A percentile compares a stretch with the other conserved stretches of the same genome.
These are phyloP conservation scores for Hydropsyche tenuis DNA, from an alignment of 1,140 invertebrate genomes.

Conservation along the genomic window DNA sequence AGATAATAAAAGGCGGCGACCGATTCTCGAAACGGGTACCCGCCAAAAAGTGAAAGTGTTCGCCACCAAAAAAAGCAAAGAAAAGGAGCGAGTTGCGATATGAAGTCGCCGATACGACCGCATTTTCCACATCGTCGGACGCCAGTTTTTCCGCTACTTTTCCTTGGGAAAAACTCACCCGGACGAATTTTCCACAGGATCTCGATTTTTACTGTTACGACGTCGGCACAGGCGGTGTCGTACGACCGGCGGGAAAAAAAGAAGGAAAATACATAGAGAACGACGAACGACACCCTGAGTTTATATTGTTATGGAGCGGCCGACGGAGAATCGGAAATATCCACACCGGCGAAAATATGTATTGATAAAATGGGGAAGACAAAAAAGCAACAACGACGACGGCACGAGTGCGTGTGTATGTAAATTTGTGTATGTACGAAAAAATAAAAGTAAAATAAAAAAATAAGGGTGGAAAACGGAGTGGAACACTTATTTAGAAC, in stretches of 20 bases:
- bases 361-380: neutral
- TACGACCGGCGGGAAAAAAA: no score
- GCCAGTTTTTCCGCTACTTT: neutral
- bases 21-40: neutral
- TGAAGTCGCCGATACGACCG: constrained; percentile 24
- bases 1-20: no score
- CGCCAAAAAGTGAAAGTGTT: constrained; percentile 4
- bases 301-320: no score
- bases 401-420: neutral
- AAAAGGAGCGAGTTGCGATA: neutral
- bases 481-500: constrained; percentile 29
- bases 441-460: neutral
- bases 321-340: neutral
- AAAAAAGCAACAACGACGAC: no score
- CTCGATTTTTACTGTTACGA: no score
- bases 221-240: no score
- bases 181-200: no score
- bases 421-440: no score
- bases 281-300: no score
- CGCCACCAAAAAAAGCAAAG: neutral
- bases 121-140: constrained; percentile 15
- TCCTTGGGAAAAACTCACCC: no score
- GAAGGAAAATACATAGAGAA: no score
- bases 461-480: neutral
- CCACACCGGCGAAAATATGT: constrained; percentile 1